Conservation (phyloP, 2,113 vertebrate genomes). For the Rhabdomys dilectus region DNA sequence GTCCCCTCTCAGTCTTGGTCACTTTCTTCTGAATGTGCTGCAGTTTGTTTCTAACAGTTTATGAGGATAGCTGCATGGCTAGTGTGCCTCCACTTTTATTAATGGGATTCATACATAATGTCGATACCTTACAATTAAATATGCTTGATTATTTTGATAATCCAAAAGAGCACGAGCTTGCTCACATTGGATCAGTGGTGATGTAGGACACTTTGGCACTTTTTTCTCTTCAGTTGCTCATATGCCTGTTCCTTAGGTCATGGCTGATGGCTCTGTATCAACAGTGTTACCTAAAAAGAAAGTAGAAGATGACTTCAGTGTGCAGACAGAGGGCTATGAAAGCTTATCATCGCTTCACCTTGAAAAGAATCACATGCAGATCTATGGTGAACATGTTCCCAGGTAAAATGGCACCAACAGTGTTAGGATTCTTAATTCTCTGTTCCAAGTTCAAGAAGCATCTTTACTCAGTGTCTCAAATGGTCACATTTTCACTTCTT, state of each 20-base stretch:
- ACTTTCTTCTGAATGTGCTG: not conserved
- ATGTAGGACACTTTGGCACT: not conserved
- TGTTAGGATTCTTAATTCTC: not conserved
- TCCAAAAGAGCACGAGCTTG: not conserved
- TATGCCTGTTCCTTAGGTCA: conserved; percentile 87
- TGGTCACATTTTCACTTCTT: not conserved
- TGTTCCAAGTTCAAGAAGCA: conserved; percentile 13
- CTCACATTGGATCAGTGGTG: conserved; percentile 24
- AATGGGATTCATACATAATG: not conserved
- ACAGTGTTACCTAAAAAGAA: conserved; percentile 76
- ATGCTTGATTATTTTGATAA: not conserved
- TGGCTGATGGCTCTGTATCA: conserved; percentile 90
- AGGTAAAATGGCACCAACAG: conserved; percentile 86
- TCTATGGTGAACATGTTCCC: conserved; percentile 87
- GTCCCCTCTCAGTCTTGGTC: not conserved
- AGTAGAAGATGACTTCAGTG: conserved; percentile 54
- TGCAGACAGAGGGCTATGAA: conserved; percentile 51
- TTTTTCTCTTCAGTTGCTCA: conserved; percentile 3
- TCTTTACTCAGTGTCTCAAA: not conserved
- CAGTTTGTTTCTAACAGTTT: not conserved
- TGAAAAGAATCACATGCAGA: conserved; percentile 67
- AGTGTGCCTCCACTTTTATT: not conserved
- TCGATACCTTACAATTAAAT: not conserved
- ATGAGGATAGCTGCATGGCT: not conserved
- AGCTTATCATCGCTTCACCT: conserved; percentile 59